Evolutionary conservation across 1,140 invertebrate genomes (phyloP).

Genomic region (Drosophila insularis): DNA sequence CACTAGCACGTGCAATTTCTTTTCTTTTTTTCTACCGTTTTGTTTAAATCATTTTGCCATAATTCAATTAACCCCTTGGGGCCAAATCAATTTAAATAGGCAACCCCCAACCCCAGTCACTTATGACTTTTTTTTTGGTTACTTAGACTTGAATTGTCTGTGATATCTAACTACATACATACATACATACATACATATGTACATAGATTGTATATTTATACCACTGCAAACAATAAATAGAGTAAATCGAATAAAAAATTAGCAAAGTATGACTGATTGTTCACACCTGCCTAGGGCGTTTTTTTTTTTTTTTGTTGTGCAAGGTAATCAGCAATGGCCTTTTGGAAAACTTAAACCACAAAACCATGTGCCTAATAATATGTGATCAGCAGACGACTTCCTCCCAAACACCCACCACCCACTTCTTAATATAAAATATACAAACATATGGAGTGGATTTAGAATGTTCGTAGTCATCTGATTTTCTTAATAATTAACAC

Average conservation of each 20-base stretch:
- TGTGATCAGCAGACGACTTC: no score
- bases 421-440: no score
- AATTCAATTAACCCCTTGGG: constrained; percentile 79
- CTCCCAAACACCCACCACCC: no score
- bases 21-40: neutral
- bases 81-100: constrained; percentile 64
- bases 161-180: neutral
- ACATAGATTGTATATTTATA: neutral
- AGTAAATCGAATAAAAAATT: neutral
- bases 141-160: constrained; percentile 21
- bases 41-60: constrained; percentile 67
- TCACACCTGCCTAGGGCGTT: neutral
- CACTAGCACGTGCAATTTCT: constrained; percentile 52
- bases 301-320: neutral
- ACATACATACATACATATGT: neutral
- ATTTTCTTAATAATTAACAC: no score
- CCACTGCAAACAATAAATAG: no score
- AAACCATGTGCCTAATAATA: no score
- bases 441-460: no score
- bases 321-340: no score
- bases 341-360: no score
- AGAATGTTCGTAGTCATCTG: no score
- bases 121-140: constrained; percentile 45
- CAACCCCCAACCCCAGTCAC: constrained; percentile 10
- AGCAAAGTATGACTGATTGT: constrained; percentile 1